Base-by-base conservation (phyloP, 1,140 invertebrate genomes). In the Meteorus sp. region DNA sequence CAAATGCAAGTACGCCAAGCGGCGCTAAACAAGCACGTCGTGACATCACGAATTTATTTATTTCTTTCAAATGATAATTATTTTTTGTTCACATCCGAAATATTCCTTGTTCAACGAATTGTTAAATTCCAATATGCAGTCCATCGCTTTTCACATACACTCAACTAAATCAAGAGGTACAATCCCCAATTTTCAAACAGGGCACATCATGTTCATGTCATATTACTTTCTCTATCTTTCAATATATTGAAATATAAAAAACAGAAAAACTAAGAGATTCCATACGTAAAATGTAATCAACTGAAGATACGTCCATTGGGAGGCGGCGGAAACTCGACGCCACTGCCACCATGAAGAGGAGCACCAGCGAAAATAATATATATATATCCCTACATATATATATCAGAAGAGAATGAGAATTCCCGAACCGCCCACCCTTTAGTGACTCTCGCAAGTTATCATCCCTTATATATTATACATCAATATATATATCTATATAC, bases 231-330 rank as follows among this genome's bases (percentile, higher is more conserved):
- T n/a, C n/a, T n/a, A n/a, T n/a, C n/a, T n/a, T n/a, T n/a, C n/a
- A n/a, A n/a, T n/a, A n/a, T n/a, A n/a, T n/a, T n/a, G n/a, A n/a
- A n/a, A n/a, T n/a, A n/a, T n/a, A n/a, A n/a, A n/a, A n/a, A n/a
- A n/a, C n/a, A n/a, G n/a, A n/a, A n/a, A n/a, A n/a, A n/a, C n/a
- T n/a, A n/a, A n/a, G n/a, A n/a, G n/a, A n/a, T n/a, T n/a, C n/a
- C n/a, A n/a, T n/a, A n/a, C n/a, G n/a, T n/a, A n/a, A n/a, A n/a
- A n/a, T 19, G 47, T 50, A 17, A 50, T 50, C 47, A 50, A n/a
- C 47, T 50, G 17, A 50, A n/a, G n/a, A 50, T 15, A 50, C 23
- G 47, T 50, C 47, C 47, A 50, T 27, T 50, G 47, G 47, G 47
- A 27, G 25, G 47, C 8, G 29, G 11, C 8, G 29, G 11, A 47